Conservation (phyloP, 2,113 vertebrate genomes). For the Pardalotus punctatus region DNA sequence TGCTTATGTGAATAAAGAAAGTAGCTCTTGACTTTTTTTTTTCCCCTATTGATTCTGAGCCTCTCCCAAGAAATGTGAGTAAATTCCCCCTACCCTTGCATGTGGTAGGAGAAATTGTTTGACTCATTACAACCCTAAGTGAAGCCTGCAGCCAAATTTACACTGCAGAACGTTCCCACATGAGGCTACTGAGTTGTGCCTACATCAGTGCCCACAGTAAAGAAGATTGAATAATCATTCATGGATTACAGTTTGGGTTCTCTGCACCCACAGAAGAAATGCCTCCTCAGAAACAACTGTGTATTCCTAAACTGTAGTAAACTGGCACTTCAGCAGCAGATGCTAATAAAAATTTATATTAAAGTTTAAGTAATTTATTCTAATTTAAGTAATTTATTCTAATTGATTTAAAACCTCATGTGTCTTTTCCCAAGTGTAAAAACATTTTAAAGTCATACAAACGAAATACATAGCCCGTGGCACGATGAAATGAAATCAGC, state of each 20-base stretch:
- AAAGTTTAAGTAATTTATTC: background rate
- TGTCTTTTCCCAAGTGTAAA: background rate
- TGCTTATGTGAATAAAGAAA: background rate
- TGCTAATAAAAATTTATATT: background rate
- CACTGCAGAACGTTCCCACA: background rate
- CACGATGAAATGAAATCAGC: background rate
- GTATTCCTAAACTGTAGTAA: background rate
- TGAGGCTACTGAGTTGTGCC: background rate
- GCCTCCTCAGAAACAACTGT: background rate
- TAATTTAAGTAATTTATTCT: background rate
- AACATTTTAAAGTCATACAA: background rate
- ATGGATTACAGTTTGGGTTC: background rate
- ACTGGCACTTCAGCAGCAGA: background rate
- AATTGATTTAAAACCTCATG: background rate
- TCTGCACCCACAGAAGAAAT: background rate
- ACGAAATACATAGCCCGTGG: background rate
- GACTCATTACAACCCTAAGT: background rate
- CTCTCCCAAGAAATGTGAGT: background rate
- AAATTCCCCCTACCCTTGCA: background rate
- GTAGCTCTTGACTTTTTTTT: background rate
- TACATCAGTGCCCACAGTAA: background rate
- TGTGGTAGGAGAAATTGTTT: background rate
- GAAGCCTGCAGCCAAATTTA: background rate
- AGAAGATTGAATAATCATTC: background rate
- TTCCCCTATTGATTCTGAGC: background rate